Percentiles rank a stretch among this genome's conserved stretches.
phyloP scores from a whole-genome alignment of 2,888 invertebrate genomes.

The Drosophila picticornis region DNA sequence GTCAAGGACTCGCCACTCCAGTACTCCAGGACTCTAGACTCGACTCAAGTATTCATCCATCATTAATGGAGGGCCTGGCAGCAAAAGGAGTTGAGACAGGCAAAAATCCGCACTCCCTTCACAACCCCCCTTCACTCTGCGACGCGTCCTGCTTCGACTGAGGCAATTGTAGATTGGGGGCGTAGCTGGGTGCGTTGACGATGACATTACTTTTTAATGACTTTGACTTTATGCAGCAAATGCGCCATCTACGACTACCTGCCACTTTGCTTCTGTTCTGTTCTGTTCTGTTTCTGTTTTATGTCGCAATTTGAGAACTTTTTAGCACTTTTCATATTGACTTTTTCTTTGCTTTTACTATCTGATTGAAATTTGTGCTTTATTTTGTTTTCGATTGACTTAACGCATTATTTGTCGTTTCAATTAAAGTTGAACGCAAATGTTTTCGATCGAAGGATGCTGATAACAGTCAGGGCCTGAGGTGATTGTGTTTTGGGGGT shows the following conservation, averaged over 20 bases:
- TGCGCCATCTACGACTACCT: conserved; percentile 53
- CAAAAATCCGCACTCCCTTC: background rate
- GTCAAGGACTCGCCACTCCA: conserved; percentile 23
- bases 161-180: conserved; percentile 42
- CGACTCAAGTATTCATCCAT: conserved; percentile 70
- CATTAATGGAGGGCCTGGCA: conserved; percentile 69
- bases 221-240: conserved; percentile 81
- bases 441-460: background rate
- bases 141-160: background rate
- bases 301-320: conserved; percentile 41
- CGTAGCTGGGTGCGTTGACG: conserved; percentile 68
- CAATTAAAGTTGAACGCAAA: conserved; percentile 29
- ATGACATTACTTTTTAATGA: conserved; percentile 81
- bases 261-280: conserved; percentile 1
- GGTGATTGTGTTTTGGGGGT: background rate
- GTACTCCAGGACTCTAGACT: conserved; percentile 10
- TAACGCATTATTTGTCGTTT: conserved; percentile 34
- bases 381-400: conserved; percentile 30
- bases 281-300: conserved; percentile 19
- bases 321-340: conserved; percentile 29
- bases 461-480: background rate
- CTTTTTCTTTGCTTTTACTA: conserved; percentile 14
- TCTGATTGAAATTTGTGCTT: conserved; percentile 42
- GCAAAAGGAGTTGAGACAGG: conserved; percentile 59
- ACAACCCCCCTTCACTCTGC: background rate